Evolutionary conservation across 2,888 invertebrate genomes (phyloP).

Genomic region (Sarcophaga caerulescens): DNA sequence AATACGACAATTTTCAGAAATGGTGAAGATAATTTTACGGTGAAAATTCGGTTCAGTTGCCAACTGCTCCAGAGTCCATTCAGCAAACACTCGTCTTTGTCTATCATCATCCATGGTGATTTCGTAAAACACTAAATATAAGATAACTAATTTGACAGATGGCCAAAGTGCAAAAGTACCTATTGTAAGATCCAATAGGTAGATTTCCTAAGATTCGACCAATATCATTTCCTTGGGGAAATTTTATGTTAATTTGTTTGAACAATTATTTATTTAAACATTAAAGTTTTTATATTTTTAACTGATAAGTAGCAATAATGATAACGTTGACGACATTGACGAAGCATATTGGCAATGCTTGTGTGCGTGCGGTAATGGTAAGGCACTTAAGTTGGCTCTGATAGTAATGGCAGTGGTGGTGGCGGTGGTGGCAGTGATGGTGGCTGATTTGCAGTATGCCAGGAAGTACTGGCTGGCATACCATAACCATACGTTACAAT

Average conservation of each 20-base stretch:
- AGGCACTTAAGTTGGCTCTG: neutral
- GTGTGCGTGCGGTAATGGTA: neutral
- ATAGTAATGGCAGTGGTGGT: neutral
- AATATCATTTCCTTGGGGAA: no score
- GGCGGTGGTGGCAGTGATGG: slow-evolving; percentile 3
- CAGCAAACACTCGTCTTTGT: no score
- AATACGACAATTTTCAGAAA: no score
- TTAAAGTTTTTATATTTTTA: neutral
- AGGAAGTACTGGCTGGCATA: slow-evolving; percentile 39
- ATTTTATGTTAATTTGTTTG: neutral
- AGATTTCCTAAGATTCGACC: no score
- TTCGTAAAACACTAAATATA: no score
- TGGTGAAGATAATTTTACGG: no score
- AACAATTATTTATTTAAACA: slow-evolving; percentile 20
- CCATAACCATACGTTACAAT: slow-evolving; percentile 31
- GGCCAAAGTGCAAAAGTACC: no score
- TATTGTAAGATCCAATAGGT: no score
- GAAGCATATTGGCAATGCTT: slow-evolving; percentile 13
- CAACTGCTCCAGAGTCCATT: no score
- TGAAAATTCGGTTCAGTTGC: no score
- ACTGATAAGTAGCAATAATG: neutral
- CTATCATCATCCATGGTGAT: no score
- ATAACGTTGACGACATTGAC: slow-evolving; percentile 3
- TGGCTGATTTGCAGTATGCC: slow-evolving; percentile 29
- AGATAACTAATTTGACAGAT: no score